Evolutionary conservation across 2,888 invertebrate genomes (phyloP), one percentile per base, ranked within the genome.

Genomic region (Digitonthophagus gazella): DNA sequence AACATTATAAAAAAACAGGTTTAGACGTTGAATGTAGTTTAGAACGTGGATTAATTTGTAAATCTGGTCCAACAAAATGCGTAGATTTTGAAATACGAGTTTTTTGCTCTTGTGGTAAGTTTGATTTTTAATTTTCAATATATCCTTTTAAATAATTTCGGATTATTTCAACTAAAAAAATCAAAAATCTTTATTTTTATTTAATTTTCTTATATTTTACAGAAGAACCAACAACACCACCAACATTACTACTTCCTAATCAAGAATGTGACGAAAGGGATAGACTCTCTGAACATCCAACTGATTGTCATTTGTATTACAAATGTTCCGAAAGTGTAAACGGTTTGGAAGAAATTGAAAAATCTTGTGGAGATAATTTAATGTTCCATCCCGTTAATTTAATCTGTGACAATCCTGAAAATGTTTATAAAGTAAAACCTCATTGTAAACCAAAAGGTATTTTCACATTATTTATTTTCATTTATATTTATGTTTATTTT

Each of bases 11-110:
- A 75, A 87, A 89, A 67, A 91, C 91, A 6, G 91, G 90, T 0
- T 86, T 93, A 67, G 87, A 92, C 77, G 92, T 91, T 0, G 90
- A 90, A 74, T 96, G 96, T 79, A 90, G 89, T 74, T 79, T 93
- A 69, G 89, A 91, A 74, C 84, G 85, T 11, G 95, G 95, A 0
- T 83, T 95, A 0, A 81, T 88, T 3, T 95, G 95, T 78, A 83
- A 80, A 67, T 82, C 83, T 2, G 74, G 77, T 19, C 72, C 68
- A 14, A 77, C 77, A 68, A 74, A 75, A 2, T 96, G 96, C 75
- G 86, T 89, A 1, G 95, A 96, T 84, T 95, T 95, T 78, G 95
- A 96, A 83, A 89, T 95, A 64, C 86, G 92, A 22, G 90, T 94
- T 1, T 85, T 88, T 56, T 95, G 95, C 78, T 81, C 85, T 67